phyloP scores from a whole-genome alignment of 2,113 vertebrate genomes.

The Seriola quinqueradiata region DNA sequence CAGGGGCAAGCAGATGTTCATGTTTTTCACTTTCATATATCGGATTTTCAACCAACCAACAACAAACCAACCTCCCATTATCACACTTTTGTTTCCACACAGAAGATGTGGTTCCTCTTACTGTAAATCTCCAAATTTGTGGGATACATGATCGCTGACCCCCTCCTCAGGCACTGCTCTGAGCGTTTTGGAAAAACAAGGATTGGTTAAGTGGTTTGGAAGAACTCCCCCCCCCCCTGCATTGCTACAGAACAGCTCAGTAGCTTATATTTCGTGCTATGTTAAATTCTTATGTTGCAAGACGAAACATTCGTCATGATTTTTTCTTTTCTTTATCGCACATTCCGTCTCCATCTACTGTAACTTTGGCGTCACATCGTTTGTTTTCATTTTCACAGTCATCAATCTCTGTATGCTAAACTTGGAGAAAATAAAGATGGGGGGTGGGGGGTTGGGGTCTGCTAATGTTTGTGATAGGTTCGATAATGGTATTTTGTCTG shows the following conservation, averaged over 20 bases:
- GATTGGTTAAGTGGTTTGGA: conserved; percentile 44
- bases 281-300: conserved; percentile 8
- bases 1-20: not conserved
- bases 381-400: conserved; percentile 50
- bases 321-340: not conserved
- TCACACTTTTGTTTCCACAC: not conserved
- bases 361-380: not conserved
- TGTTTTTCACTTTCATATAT: not conserved
- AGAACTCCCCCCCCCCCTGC: conserved; percentile 17
- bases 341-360: not conserved
- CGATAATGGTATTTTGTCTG: conserved; percentile 60
- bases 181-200: conserved; percentile 25
- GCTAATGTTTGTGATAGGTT: conserved; percentile 49
- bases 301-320: conserved; percentile 19
- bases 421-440: conserved; percentile 34
- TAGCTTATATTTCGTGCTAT: not conserved
- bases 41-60: not conserved
- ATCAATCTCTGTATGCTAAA: conserved; percentile 56
- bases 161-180: not conserved
- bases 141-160: not conserved
- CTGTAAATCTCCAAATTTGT: conserved; percentile 18
- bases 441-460: conserved; percentile 6
- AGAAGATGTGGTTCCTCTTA: not conserved
- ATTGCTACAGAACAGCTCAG: not conserved
- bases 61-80: not conserved